A percentile compares a stretch with the other conserved stretches of the same genome.
Evolutionary conservation across 2,113 vertebrate genomes (phyloP).

Genomic region (Heloderma charlesbogerti): DNA sequence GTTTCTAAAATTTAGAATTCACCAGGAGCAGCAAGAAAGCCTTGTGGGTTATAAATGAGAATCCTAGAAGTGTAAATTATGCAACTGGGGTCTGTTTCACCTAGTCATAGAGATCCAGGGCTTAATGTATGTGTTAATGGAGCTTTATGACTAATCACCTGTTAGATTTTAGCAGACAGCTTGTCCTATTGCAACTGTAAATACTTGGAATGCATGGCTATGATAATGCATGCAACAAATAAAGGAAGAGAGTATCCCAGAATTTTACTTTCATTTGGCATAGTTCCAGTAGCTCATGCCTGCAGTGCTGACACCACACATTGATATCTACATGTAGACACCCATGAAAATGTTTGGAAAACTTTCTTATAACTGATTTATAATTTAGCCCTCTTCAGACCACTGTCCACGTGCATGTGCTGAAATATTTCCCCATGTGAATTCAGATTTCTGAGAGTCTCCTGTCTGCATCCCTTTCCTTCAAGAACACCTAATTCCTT

Average conservation of each 20-base stretch:
- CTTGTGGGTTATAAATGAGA: slow-evolving; percentile 35
- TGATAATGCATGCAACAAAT: slow-evolving; percentile 50
- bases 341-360: neutral
- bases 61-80: slow-evolving; percentile 40
- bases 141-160: slow-evolving; percentile 75
- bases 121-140: slow-evolving; percentile 63
- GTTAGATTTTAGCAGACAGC: slow-evolving; percentile 73
- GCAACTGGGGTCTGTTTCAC: slow-evolving; percentile 48
- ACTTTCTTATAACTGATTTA: neutral
- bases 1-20: slow-evolving; percentile 47
- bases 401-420: neutral
- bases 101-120: slow-evolving; percentile 54
- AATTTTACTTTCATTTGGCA: slow-evolving; percentile 66
- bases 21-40: neutral
- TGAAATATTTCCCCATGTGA: neutral
- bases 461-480: neutral
- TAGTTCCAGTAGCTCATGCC: slow-evolving; percentile 65
- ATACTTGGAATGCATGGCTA: slow-evolving; percentile 68
- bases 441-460: neutral
- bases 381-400: neutral
- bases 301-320: neutral
- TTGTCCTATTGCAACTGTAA: slow-evolving; percentile 75
- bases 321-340: neutral
- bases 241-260: slow-evolving; percentile 49
- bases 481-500: neutral